Evolutionary conservation across 2,797 vertebrate species (phyloP), one percentile per base, ranked within the genome.

Genomic region (Heliangelus exortis): DNA sequence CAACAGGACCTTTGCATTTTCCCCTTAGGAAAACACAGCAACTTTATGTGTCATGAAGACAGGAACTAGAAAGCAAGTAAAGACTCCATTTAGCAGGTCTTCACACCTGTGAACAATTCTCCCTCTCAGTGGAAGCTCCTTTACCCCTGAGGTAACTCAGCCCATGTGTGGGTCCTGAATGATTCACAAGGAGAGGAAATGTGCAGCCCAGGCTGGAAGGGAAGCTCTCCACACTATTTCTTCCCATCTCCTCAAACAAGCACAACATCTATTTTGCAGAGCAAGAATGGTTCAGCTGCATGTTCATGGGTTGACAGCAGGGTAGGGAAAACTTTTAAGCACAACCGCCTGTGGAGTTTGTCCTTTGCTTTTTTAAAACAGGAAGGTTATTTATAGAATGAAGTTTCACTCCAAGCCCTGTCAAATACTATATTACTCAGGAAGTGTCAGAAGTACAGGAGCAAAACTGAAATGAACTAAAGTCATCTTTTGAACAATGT

Each of bases 401-500:
- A 94, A 91, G 84, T 91, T 93, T 92, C 87, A 95, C 72, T 91
- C 80, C 68, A 34, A 96, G 78, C 84, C 68, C 68, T 95, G 89
- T 95, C 94, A 96, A 75, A 63, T 33, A 59, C 43, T 41, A 4
- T 88, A 81, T 86, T 66, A 43, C 76, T 89, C 93, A 78, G 15
- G 22, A 85, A 36, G 59, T 12, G 15, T 86, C 92, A 91, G 5
- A 92, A 87, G 39, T 81, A 62, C 62, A 88, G 54, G 31, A 79
- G 89, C 45, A 87, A 91, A 95, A 81, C 66, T 29, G 28, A 86
- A 92, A 91, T 73, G 31, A 92, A 90, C 84, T 85, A 48, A 92
- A 95, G 89, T 86, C 12, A 78, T 84, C 55, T 84, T 92, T 50
- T 78, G 72, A 93, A 91, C 53, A 41, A 75, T 75, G 77, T 72